Evolutionary conservation across 2,888 invertebrate species (phyloP).

Genomic region (Rugalucina vietnamica): DNA sequence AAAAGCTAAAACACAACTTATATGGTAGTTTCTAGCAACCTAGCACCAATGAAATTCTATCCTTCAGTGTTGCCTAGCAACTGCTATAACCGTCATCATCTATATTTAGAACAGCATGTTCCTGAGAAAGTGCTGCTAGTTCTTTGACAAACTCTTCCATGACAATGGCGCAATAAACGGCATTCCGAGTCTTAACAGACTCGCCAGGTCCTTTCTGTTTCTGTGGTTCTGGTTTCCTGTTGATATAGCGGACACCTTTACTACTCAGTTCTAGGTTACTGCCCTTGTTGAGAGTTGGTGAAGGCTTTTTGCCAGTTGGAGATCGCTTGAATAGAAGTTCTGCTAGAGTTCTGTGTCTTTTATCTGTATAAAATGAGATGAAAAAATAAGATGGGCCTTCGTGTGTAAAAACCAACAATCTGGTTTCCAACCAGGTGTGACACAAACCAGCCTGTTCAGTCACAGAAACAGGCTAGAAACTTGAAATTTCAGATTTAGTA

Average conservation of each 20-base stretch:
- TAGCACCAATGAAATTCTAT: too few species aligned
- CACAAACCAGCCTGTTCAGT: too few species aligned
- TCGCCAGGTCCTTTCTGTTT: constrained; percentile 69
- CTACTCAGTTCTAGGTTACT: constrained; percentile 67
- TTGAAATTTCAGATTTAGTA: too few species aligned
- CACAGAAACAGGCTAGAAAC: too few species aligned
- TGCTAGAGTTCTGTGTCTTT: constrained; percentile 72
- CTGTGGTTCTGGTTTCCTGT: constrained; percentile 59
- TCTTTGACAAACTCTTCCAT: constrained; percentile 98
- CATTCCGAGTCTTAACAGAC: constrained; percentile 83
- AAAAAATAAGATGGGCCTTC: too few species aligned
- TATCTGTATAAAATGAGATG: constrained; percentile 71
- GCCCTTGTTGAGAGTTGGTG: constrained; percentile 35
- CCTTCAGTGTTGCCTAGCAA: not conserved
- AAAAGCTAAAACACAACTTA: too few species aligned
- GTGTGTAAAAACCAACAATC: too few species aligned
- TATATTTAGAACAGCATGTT: constrained; percentile 88
- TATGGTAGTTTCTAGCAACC: too few species aligned
- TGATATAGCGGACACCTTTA: constrained; percentile 75
- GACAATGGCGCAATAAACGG: constrained; percentile 92
- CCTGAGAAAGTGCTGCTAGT: constrained; percentile 96
- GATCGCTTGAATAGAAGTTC: constrained; percentile 74
- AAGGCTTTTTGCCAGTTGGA: constrained; percentile 61
- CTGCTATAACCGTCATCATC: constrained; percentile 58
- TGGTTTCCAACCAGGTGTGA: too few species aligned